Percentiles rank a stretch among this genome's conserved stretches.
phyloP scores from a whole-genome alignment of 2,113 vertebrate genomes.

The Hypomesus transpacificus region DNA sequence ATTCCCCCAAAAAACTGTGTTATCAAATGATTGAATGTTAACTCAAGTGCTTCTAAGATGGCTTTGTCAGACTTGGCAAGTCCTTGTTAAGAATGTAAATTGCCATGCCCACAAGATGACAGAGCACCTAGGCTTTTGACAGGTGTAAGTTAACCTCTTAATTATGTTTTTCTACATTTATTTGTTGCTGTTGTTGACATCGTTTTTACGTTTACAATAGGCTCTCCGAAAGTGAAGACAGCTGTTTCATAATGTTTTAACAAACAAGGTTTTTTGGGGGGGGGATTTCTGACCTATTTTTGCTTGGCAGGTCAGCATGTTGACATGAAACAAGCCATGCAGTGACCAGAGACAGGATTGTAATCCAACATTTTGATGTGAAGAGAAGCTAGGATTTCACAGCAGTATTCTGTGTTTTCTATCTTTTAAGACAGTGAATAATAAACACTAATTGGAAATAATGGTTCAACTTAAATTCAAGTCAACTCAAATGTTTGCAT shows the following conservation, averaged over 20 bases:
- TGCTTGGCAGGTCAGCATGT: neutral
- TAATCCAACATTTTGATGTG: neutral
- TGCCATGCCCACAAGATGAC: too few species aligned
- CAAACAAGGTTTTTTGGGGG: neutral
- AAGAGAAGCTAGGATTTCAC: neutral
- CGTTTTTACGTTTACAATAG: too few species aligned
- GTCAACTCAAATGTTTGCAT: too few species aligned
- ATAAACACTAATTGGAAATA: too few species aligned
- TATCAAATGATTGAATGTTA: slow-evolving; percentile 21
- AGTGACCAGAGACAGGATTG: neutral
- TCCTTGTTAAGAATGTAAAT: neutral
- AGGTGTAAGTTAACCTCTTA: too few species aligned
- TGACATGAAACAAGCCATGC: neutral
- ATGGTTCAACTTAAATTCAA: too few species aligned
- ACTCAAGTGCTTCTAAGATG: neutral
- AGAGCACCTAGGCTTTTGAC: too few species aligned
- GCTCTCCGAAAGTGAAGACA: neutral
- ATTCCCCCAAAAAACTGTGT: slow-evolving; percentile 6
- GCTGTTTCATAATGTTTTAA: neutral
- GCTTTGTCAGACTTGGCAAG: neutral
- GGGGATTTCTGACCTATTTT: neutral
- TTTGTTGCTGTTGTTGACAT: too few species aligned
- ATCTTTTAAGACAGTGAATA: too few species aligned
- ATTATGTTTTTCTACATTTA: too few species aligned
- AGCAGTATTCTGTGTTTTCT: too few species aligned